Evolutionary conservation across 2,797 vertebrate genomes (phyloP).

Genomic region (Philypnodon macrostomus): DNA sequence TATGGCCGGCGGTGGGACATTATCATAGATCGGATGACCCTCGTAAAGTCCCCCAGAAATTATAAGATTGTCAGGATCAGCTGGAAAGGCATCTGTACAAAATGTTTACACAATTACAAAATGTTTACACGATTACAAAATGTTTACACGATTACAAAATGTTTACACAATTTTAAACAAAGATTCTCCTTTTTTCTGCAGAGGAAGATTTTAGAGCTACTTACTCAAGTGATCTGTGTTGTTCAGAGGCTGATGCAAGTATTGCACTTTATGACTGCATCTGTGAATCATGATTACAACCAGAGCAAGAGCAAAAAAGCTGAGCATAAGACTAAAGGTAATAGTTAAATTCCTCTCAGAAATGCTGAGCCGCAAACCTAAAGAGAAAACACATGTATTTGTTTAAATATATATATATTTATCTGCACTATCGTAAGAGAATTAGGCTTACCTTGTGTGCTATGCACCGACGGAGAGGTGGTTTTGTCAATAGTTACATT

Average conservation of each 20-base stretch:
- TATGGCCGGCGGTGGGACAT: conserved; percentile 54
- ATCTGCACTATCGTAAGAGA: too few species aligned
- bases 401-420: too few species aligned
- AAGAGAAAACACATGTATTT: not conserved
- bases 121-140: conserved; percentile 25
- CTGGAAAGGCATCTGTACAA: conserved; percentile 53
- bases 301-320: conserved; percentile 56
- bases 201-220: not conserved
- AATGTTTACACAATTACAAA: conserved; percentile 24
- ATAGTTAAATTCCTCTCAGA: conserved; percentile 74
- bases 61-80: conserved; percentile 71
- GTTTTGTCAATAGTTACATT: conserved; percentile 23
- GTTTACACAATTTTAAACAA: conserved; percentile 20
- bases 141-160: conserved; percentile 27
- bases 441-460: conserved; percentile 44
- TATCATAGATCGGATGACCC: conserved; percentile 71
- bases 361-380: conserved; percentile 45
- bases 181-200: not conserved
- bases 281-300: conserved; percentile 57
- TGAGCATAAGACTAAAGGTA: conserved; percentile 69
- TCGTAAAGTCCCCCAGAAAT: conserved; percentile 81
- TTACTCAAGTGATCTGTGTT: conserved; percentile 70
- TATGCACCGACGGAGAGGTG: conserved; percentile 11
- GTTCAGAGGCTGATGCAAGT: conserved; percentile 75
- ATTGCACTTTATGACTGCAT: conserved; percentile 71